Base-by-base conservation (phyloP, 2,113 vertebrate genomes). In the Pituophis catenifer region DNA sequence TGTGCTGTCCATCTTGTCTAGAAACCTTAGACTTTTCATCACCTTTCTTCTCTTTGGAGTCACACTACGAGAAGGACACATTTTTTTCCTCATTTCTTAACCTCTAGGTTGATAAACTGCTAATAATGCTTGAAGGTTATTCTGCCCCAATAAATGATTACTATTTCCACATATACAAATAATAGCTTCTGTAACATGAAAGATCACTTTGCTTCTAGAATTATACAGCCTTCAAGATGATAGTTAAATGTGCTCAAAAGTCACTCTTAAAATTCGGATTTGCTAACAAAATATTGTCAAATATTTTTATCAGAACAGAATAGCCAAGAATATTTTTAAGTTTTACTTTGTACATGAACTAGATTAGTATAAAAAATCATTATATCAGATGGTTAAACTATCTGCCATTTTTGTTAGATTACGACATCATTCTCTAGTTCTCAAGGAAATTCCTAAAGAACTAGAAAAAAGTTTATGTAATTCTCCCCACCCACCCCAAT, bases 401-500 rank as follows among this genome's bases (percentile, higher is more conserved):
- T 75, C n/a, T 81, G 15, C 33, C 15, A 81, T 81, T 38, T 81
- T 33, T 81, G 33, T 81, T 81, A 38, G 15, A 81, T 81, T 81
- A 81, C 59, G 29, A 1, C 62, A 65, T 62, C 24, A 29, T 70
- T 70, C 29, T 6, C 33, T 38, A 81, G 70, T 19, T 33, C 33
- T 81, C 33, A 38, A 19, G 7, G 33, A 81, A 81, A 44, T 81
- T 81, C 8, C 2, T 44, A 21, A 19, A 81, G 75, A 38, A 81
- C 15, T 38, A 81, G n/a, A 81, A 38, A 75, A 38, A 75, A 38
- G 29, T 75, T 17, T 21, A 75, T 81, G 75, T 21, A 81, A 81
- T 81, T 33, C 2, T 3, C 3, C 7, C 3, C 17, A 3, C 13
- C 2, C n/a, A 3, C 3, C 17, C 33, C 33, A 1, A 38, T 17